These are phyloP conservation scores for Sebastes aleutianus DNA, from an alignment of 2,797 vertebrate species.

Conservation along the genomic window DNA sequence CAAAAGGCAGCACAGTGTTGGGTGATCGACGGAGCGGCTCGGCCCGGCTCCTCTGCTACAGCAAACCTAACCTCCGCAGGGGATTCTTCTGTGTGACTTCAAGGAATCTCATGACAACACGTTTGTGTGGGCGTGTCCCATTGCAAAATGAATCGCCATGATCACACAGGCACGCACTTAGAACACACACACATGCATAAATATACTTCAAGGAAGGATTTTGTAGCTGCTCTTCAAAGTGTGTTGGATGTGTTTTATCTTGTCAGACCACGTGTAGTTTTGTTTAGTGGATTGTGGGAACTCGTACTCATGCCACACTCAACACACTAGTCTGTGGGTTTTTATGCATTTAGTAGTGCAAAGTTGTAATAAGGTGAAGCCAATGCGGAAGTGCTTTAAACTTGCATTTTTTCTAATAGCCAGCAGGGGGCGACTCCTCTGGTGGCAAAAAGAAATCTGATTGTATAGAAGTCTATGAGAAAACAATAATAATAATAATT, in stretches of 20 bases:
- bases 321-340: background rate
- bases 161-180: background rate
- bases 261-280: conserved; percentile 4
- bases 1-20: conserved; percentile 70
- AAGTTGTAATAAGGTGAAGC: background rate
- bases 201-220: conserved; percentile 14
- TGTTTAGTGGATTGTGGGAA: conserved; percentile 9
- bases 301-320: background rate
- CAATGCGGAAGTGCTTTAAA: no score
- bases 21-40: conserved; percentile 71
- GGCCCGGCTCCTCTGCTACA: conserved; percentile 42
- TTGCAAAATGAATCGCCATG: conserved; percentile 31
- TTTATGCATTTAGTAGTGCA: background rate
- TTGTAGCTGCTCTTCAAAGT: conserved; percentile 15
- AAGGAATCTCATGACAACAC: conserved; percentile 63
- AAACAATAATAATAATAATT: no score
- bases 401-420: no score
- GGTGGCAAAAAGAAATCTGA: no score
- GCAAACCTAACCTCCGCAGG: conserved; percentile 60
- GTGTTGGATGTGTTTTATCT: conserved; percentile 10
- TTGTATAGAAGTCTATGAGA: no score
- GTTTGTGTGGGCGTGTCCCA: conserved; percentile 32
- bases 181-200: background rate
- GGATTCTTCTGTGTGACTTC: conserved; percentile 53
- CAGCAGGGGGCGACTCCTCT: no score